Evolutionary conservation across 2,888 invertebrate genomes (phyloP).

Genomic region (Parnassius smintheus): DNA sequence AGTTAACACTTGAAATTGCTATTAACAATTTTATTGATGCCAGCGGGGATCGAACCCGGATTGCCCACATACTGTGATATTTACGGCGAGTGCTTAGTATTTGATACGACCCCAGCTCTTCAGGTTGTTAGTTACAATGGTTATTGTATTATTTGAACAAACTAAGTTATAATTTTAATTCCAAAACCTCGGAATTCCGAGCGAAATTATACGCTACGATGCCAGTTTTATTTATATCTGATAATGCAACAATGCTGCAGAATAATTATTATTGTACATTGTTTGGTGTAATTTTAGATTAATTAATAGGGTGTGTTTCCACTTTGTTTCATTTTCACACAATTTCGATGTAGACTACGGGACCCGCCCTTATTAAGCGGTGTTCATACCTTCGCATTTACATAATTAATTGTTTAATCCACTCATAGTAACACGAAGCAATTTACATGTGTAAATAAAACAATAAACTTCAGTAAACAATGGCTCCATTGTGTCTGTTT

Average conservation of each 20-base stretch:
- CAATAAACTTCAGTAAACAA: conserved; percentile 24
- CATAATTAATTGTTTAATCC: conserved; percentile 67
- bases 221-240: background rate
- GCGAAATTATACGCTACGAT: conserved; percentile 6
- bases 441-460: conserved; percentile 42
- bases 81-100: too few species aligned
- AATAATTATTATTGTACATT: conserved; percentile 6
- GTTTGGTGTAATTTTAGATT: conserved; percentile 12
- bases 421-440: conserved; percentile 42
- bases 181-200: background rate
- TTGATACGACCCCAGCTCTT: background rate
- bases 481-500: conserved; percentile 17
- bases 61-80: too few species aligned
- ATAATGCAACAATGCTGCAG: conserved; percentile 3
- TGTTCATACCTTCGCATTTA: conserved; percentile 43
- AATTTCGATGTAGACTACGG: conserved; percentile 10
- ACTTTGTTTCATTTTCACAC: conserved; percentile 13
- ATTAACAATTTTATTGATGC: too few species aligned
- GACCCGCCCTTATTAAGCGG: conserved; percentile 22
- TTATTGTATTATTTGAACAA: background rate
- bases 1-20: too few species aligned
- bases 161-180: conserved; percentile 1
- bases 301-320: conserved; percentile 5
- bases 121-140: background rate
- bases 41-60: too few species aligned